phyloP scores from a whole-genome alignment of 2,888 invertebrate species.

The Gasteruption jaculator region DNA sequence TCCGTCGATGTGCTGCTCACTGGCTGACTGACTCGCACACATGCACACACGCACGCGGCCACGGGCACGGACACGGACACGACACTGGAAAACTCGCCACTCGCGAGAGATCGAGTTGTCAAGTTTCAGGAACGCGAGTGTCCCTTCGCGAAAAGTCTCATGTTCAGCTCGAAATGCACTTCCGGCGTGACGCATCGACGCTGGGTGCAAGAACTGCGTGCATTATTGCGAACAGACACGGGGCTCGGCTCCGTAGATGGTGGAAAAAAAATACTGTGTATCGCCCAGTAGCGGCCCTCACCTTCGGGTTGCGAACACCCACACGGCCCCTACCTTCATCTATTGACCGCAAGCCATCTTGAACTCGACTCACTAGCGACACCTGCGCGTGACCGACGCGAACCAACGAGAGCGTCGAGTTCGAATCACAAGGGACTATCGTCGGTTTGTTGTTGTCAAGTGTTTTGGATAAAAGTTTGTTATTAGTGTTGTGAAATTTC shows the following conservation, averaged over 20 bases:
- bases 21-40: background rate
- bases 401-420: too few species aligned
- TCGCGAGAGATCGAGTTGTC: too few species aligned
- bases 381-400: conserved; percentile 6
- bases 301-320: conserved; percentile 28
- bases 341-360: conserved; percentile 42
- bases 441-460: too few species aligned
- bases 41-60: conserved; percentile 26
- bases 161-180: conserved; percentile 16
- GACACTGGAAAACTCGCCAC: too few species aligned
- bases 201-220: too few species aligned
- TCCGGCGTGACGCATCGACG: conserved; percentile 16
- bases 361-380: conserved; percentile 10
- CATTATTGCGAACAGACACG: too few species aligned
- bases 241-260: too few species aligned
- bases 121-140: conserved; percentile 21
- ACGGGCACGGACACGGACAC: conserved; percentile 22
- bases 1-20: conserved; percentile 22
- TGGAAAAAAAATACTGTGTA: too few species aligned
- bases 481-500: too few species aligned
- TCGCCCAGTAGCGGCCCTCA: conserved; percentile 19
- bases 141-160: conserved; percentile 15
- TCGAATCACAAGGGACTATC: too few species aligned
- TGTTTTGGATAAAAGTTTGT: too few species aligned
- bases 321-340: conserved; percentile 24